Evolutionary conservation across 2,888 invertebrate genomes (phyloP).

Genomic region (Drosophila colorata): DNA sequence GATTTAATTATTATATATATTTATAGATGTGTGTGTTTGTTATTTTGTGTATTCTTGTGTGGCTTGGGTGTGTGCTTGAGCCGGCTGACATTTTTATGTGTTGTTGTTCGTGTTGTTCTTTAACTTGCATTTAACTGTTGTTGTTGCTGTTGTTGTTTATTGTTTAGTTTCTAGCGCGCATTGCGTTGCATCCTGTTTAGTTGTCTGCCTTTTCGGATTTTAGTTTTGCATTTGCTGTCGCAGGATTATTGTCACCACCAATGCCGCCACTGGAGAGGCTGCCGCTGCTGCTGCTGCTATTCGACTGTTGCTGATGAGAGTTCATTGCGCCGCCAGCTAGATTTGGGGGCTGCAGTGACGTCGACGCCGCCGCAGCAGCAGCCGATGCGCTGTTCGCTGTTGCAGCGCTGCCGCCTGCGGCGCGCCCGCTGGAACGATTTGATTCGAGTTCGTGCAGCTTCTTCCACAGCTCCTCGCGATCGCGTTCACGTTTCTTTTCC

Average conservation of each 20-base stretch:
- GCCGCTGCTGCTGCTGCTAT: slow-evolving; percentile 80
- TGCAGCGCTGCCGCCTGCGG: slow-evolving; percentile 79
- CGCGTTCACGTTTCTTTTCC: slow-evolving; percentile 90
- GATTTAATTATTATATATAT: slow-evolving; percentile 30
- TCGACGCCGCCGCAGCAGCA: slow-evolving; percentile 63
- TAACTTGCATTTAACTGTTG: slow-evolving; percentile 40
- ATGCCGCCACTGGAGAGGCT: slow-evolving; percentile 72
- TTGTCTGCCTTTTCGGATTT: slow-evolving; percentile 81
- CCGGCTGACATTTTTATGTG: slow-evolving; percentile 51
- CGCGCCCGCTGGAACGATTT: slow-evolving; percentile 85
- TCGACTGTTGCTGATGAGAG: slow-evolving; percentile 83
- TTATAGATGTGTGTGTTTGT: slow-evolving; percentile 7
- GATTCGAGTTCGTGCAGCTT: slow-evolving; percentile 96
- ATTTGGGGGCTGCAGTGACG: slow-evolving; percentile 66
- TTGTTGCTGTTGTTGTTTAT: slow-evolving; percentile 33
- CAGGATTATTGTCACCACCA: slow-evolving; percentile 83
- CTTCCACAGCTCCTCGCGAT: slow-evolving; percentile 99
- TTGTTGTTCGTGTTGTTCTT: slow-evolving; percentile 49
- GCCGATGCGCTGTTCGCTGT: slow-evolving; percentile 61
- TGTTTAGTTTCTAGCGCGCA: slow-evolving; percentile 63
- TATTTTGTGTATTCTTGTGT: slow-evolving; percentile 27
- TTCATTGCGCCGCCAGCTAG: slow-evolving; percentile 62
- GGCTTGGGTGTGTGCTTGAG: slow-evolving; percentile 42
- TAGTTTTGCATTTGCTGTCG: slow-evolving; percentile 80
- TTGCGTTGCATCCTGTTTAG: slow-evolving; percentile 71